Base-by-base conservation (phyloP, 2,888 invertebrate species). In the Chironomus riparius region DNA sequence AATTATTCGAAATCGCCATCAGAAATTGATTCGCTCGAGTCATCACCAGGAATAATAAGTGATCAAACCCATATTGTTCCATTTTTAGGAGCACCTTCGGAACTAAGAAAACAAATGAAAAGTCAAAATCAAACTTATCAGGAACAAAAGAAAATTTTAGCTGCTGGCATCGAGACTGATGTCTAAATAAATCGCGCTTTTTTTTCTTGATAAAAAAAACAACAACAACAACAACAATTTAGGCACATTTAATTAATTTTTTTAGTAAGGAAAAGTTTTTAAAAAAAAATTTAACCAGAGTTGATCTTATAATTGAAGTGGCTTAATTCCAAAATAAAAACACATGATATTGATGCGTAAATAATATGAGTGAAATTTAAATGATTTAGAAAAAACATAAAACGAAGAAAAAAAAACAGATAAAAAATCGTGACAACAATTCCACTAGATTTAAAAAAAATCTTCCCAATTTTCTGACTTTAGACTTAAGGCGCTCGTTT, bases 141-240 rank as follows among this genome's bases (percentile, higher is more conserved):
- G 82, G 87, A 89, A 84, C 90, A 65, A 13, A 74, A 91, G 86
- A 91, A 91, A 86, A 91, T 91, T 86, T 91, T 92, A 85, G 90
- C 91, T 83, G 91, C 92, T 86, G 92, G 94, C 86, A 91, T 92
- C 86, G 95, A 95, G 88, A 95, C 95, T 87, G 95, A 95, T 88
- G 95, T 95, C 91, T 95, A 94, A 95, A 88, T 2, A 56, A 18
- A 15, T 18, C 21, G 65, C 65, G 65, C 65, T 65, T 65, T 65
- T 65, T 65, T 56, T 56, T 50, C 18, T 56, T 56, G 18, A 56
- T 56, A 56, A 6, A 56, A 15, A 56, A 50, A n/a, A n/a, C n/a
- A n/a, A n/a, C n/a, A n/a, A n/a, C n/a, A n/a, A n/a, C n/a, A n/a
- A 50, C 15, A n/a, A 50, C 62, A 21, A 62, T 21, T 21, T 24